phyloP scores from a whole-genome alignment of 2,888 invertebrate genomes.

The Hemithea aestivaria region DNA sequence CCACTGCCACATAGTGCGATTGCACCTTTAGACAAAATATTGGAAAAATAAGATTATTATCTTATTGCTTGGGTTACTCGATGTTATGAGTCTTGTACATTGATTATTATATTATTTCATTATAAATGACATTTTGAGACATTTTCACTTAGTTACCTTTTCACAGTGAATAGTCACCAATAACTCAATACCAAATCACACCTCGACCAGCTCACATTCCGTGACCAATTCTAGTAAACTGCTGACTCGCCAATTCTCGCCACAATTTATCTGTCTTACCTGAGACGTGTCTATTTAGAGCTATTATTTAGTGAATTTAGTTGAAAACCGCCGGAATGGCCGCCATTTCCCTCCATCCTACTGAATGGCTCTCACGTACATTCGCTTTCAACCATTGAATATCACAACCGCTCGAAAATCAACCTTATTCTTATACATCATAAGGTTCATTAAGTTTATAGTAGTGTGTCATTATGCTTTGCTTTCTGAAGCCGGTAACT shows the following conservation, averaged over 20 bases:
- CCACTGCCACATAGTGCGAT: too few relatives aligned
- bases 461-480: slow-evolving; percentile 18
- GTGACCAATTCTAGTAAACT: not conserved
- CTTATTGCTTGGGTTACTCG: too few relatives aligned
- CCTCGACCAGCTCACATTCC: not conserved
- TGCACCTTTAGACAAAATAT: too few relatives aligned
- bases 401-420: slow-evolving; percentile 10
- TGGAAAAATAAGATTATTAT: too few relatives aligned
- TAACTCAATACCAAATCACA: too few relatives aligned
- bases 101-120: too few relatives aligned
- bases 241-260: slow-evolving; percentile 6
- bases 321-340: slow-evolving; percentile 37
- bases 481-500: slow-evolving; percentile 19
- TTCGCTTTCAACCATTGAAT: slow-evolving; percentile 21
- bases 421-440: slow-evolving; percentile 4
- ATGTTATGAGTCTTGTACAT: too few relatives aligned
- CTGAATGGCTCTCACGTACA: slow-evolving; percentile 34
- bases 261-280: slow-evolving; percentile 17
- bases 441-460: slow-evolving; percentile 9
- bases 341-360: slow-evolving; percentile 34
- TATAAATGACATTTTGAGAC: too few relatives aligned
- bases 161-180: too few relatives aligned
- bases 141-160: too few relatives aligned
- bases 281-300: slow-evolving; percentile 27
- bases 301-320: slow-evolving; percentile 31